Conservation (phyloP, 2,888 invertebrate species). For the Zaprionus bogoriensis region DNA sequence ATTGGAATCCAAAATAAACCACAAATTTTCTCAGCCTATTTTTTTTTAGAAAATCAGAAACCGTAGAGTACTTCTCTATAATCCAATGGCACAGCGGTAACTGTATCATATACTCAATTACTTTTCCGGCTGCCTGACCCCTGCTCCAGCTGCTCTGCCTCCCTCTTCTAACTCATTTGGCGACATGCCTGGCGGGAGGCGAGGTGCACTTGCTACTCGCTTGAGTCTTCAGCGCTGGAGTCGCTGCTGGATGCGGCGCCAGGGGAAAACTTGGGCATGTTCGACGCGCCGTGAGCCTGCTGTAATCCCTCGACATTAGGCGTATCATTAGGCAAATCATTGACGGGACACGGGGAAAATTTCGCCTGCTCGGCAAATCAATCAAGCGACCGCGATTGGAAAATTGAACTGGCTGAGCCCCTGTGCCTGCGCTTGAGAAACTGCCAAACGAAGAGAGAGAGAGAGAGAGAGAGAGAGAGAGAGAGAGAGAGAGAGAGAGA, state of each 20-base stretch:
- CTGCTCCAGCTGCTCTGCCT: no score
- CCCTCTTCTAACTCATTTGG: not conserved
- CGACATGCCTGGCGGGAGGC: not conserved
- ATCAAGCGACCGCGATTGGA: constrained; percentile 52
- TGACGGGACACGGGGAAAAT: constrained; percentile 30
- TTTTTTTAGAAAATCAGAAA: no score
- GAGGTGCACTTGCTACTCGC: not conserved
- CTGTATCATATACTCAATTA: no score
- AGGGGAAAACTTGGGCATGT: constrained; percentile 30
- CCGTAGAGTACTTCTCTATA: no score
- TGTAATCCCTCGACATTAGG: constrained; percentile 53
- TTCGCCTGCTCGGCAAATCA: constrained; percentile 43
- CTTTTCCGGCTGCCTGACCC: no score
- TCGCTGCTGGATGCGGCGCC: constrained; percentile 17
- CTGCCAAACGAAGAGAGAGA: not conserved
- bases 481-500: constrained; percentile 9
- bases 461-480: constrained; percentile 7
- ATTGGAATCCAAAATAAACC: no score
- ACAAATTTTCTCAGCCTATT: no score
- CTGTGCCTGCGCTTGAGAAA: not conserved
- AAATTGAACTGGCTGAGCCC: constrained; percentile 32
- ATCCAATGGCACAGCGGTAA: no score
- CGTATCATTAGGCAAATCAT: constrained; percentile 50
- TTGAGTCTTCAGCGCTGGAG: not conserved
- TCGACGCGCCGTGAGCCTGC: constrained; percentile 33